Evolutionary conservation across 2,113 vertebrate species (phyloP).

Genomic region (Leucopternis melanops): DNA sequence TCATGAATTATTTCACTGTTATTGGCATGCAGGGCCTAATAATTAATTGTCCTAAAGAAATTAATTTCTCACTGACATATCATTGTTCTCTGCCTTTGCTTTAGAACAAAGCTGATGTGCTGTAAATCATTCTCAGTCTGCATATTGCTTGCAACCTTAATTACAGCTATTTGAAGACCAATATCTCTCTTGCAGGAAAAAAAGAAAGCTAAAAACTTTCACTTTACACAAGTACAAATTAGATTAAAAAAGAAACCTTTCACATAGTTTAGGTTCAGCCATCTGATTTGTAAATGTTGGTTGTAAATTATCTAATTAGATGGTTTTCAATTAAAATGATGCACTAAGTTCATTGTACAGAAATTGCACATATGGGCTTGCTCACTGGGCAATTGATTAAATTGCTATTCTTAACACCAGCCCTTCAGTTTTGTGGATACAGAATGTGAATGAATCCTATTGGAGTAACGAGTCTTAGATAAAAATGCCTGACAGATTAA

Average conservation of each 20-base stretch:
- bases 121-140: conserved; percentile 26
- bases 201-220: background rate
- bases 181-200: background rate
- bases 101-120: conserved; percentile 9
- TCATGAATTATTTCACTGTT: background rate
- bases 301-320: conserved; percentile 14
- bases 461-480: background rate
- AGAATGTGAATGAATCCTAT: background rate
- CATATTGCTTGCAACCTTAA: background rate
- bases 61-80: background rate
- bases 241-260: conserved; percentile 2
- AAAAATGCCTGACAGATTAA: background rate
- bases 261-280: background rate
- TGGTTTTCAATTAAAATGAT: background rate
- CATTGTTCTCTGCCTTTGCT: background rate
- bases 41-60: background rate
- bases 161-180: conserved; percentile 27
- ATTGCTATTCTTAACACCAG: background rate
- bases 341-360: background rate
- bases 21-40: background rate
- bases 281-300: conserved; percentile 13
- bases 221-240: background rate
- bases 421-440: background rate
- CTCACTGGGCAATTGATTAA: conserved; percentile 1
- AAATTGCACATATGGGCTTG: background rate